A percentile compares a stretch with the other conserved stretches of the same genome.
Conservation (phyloP, 2,113 vertebrate genomes). For the Rattus rattus region DNA sequence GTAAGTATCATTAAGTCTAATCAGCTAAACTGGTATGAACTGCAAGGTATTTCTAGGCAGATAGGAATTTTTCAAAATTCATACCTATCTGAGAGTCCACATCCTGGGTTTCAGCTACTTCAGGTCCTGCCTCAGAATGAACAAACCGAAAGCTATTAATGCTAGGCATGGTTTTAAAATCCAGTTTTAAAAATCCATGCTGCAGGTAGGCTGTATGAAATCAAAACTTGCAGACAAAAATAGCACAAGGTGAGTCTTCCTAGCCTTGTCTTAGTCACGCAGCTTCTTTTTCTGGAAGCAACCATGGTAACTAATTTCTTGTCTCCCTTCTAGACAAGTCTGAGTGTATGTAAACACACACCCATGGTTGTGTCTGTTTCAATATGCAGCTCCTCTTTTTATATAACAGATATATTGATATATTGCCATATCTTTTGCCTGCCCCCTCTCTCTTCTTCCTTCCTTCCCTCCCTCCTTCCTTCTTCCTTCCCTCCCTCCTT, state of each 20-base stretch:
- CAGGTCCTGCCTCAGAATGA: not conserved
- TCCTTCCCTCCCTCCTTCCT: fast-evolving
- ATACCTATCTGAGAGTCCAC: not conserved
- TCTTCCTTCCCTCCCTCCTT: not conserved
- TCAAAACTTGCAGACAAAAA: slow-evolving; percentile 19
- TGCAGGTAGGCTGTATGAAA: slow-evolving; percentile 17
- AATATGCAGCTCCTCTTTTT: not conserved
- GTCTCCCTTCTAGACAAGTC: slow-evolving; percentile 34
- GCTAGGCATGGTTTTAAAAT: not conserved
- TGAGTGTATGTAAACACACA: not conserved
- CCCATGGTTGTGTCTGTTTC: not conserved
- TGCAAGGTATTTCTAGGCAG: not conserved
- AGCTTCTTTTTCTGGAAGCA: slow-evolving; percentile 31
- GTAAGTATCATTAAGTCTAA: slow-evolving; percentile 35
- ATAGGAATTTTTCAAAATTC: slow-evolving; percentile 38
- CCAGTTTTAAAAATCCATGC: slow-evolving; percentile 4
- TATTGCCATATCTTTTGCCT: not conserved
- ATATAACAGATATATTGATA: not conserved
- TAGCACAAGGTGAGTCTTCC: not conserved
- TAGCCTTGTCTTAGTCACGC: not conserved
- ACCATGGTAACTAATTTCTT: slow-evolving; percentile 27
- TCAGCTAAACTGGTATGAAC: not conserved
- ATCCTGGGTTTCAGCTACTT: not conserved
- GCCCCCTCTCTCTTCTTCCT: not conserved
- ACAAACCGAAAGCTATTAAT: not conserved